Evolutionary conservation across 2,888 invertebrate species (phyloP).

Genomic region (Drosophila meridionalis): DNA sequence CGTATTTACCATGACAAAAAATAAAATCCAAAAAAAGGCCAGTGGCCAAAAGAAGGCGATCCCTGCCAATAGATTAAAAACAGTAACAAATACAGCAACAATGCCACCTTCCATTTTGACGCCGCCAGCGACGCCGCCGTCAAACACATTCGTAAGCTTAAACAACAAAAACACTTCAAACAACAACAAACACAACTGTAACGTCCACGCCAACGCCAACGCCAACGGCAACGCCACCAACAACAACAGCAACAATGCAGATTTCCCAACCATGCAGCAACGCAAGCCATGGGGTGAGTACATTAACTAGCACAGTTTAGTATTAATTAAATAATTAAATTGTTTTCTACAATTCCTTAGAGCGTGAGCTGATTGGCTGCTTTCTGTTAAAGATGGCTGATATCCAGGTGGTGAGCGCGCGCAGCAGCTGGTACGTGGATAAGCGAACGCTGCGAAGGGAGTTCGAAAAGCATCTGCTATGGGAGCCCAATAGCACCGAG

Average conservation of each 20-base stretch:
- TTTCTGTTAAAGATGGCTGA: constrained; percentile 71
- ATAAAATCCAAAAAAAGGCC: constrained; percentile 53
- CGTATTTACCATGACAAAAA: constrained; percentile 59
- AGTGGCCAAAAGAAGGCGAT: constrained; percentile 28
- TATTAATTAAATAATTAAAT: background rate
- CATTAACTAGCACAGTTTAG: background rate
- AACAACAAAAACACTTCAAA: constrained; percentile 17
- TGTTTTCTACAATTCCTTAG: constrained; percentile 31
- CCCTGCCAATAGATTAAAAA: constrained; percentile 31
- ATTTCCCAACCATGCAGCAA: constrained; percentile 11
- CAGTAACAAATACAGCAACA: constrained; percentile 36
- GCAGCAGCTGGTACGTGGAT: constrained; percentile 62
- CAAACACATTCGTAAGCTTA: constrained; percentile 11
- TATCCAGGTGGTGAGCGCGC: constrained; percentile 51
- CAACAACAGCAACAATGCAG: constrained; percentile 5
- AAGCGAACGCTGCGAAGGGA: constrained; percentile 55
- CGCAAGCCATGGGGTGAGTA: constrained; percentile 58
- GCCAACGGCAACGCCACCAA: background rate
- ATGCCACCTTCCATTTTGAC: constrained; percentile 33
- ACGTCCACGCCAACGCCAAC: background rate
- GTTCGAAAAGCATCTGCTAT: constrained; percentile 47
- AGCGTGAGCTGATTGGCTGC: constrained; percentile 68
- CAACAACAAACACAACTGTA: background rate
- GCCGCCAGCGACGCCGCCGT: constrained; percentile 51
- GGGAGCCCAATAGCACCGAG: constrained; percentile 25